Evolutionary conservation across 2,797 vertebrate species (phyloP), one percentile per base, ranked within the genome.

Genomic region (Gila robusta): DNA sequence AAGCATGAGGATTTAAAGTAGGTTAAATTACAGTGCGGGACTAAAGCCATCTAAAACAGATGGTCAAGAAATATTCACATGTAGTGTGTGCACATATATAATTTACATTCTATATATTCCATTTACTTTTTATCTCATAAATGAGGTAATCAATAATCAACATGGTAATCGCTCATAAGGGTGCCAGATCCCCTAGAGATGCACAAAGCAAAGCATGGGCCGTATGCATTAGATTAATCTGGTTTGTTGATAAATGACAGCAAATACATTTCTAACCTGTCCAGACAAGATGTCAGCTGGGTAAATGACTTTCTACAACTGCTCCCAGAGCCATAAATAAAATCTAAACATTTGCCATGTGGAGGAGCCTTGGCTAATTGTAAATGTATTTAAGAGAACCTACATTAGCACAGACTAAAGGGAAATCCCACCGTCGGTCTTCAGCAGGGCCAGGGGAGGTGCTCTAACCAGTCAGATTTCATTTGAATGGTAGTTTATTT

Each of bases 291-390:
- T 84, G 74, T 32, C 47, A 84, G 74, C n/a, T 26, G 47, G 35
- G 11, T 44, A 56, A 78, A 84, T 59, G 16, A 44, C 64, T 69
- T 84, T 28, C 73, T 78, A 35, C 19, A 71, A 79, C 52, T 47
- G 26, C 73, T 78, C 26, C 19, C 32, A 71, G 17, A 59, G 23
- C 54, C 70, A 83, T 87, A 74, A 84, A 84, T 74, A 80, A 79
- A 83, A 52, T 54, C 67, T 52, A 83, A 82, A 79, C 3, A 12
- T 79, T 62, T 62, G 4, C 32, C 56, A 47, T 80, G 41, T 72
- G 67, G 23, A 83, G 67, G 28, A 83, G 39, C 47, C 23, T 37
- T 64, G 19, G 6, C 35, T 72, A 64, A 59, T 32, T 32, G 32
- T 32, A 35, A 35, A 72, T 71, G 71, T 19, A 79, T 79, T 59